Base-by-base conservation (phyloP, 2,113 vertebrate genomes). In the Aplodontia rufa region DNA sequence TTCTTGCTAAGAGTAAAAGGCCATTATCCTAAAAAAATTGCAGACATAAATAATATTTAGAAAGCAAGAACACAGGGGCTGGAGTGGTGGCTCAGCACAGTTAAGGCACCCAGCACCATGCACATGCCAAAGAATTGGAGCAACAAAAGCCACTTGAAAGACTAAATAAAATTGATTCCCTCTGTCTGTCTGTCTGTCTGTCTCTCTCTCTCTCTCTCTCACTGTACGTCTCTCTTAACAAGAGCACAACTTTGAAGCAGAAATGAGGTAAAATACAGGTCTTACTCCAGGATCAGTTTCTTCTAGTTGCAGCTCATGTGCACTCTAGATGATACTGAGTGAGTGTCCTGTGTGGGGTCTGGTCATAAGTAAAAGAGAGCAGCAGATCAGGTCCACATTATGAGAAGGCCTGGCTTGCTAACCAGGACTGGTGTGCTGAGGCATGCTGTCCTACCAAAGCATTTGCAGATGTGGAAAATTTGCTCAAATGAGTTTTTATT, bases 401-500 rank as follows among this genome's bases (percentile, higher is more conserved):
- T 24, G 74, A 45, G 45, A 71, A 92, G 69, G 3, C 40, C 17
- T 68, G 6, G 35, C 28, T 72, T 87, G 51, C 72, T 28, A 55
- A 69, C 80, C 30, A 60, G n/a, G 16, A 83, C 7, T 20, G 3
- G 12, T 60, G 35, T 75, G 49, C 51, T 49, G 6, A 86, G 62
- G 37, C 17, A 2, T 14, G 55, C 14, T 83, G 5, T 51, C 53
- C 22, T 40, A 19, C 30, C 22, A 40, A 32, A 88, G 35, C 1
- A 13, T 85, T 60, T 35, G 3, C 17, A 55, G 47, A 16, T 49
- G 26, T 90, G 60, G 9, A 86, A 87, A 88, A 10, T 60, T 94
- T 71, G 42, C 62, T 92, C 66, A 58, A 82, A 93, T 22, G 26
- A 53, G 45, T 87, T 93, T 93, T 79, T 81, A 86, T 81, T 95